A percentile compares a stretch with the other conserved stretches of the same genome.
These are phyloP conservation scores for Pygoscelis antarcticus DNA, from an alignment of 2,113 vertebrate genomes.

Conservation along the genomic window DNA sequence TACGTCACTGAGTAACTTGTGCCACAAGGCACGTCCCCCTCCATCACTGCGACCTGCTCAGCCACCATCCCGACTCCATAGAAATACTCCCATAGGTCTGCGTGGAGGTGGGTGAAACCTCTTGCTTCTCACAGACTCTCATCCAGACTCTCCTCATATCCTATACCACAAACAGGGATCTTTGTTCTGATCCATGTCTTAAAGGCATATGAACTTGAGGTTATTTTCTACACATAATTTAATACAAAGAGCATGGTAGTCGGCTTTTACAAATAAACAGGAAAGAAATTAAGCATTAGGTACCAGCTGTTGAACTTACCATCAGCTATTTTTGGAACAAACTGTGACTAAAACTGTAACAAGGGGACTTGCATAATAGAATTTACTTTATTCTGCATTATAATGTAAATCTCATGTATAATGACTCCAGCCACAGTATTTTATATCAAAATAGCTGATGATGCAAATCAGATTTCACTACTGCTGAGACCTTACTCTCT, in stretches of 20 bases:
- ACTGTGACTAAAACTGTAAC: not conserved
- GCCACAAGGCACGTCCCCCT: not conserved
- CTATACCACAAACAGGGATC: not conserved
- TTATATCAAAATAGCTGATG: conserved; percentile 16
- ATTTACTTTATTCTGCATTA: not conserved
- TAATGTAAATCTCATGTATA: not conserved
- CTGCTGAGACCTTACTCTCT: conserved; percentile 17
- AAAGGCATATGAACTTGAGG: not conserved
- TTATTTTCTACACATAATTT: not conserved
- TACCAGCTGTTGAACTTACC: not conserved
- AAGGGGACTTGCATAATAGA: not conserved
- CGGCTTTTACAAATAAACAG: not conserved
- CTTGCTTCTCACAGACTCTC: not conserved
- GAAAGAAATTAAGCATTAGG: not conserved
- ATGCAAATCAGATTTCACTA: not conserved
- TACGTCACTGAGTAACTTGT: not conserved
- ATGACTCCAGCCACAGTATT: not conserved
- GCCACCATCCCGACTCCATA: too few relatives aligned
- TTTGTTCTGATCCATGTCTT: not conserved
- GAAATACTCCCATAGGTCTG: not conserved
- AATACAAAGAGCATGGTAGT: not conserved
- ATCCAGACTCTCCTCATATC: not conserved
- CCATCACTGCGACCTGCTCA: not conserved
- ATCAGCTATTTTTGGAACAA: not conserved
- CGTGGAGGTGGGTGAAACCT: not conserved